phyloP scores from a whole-genome alignment of 2,113 vertebrate genomes.

The Aptenodytes forsteri region DNA sequence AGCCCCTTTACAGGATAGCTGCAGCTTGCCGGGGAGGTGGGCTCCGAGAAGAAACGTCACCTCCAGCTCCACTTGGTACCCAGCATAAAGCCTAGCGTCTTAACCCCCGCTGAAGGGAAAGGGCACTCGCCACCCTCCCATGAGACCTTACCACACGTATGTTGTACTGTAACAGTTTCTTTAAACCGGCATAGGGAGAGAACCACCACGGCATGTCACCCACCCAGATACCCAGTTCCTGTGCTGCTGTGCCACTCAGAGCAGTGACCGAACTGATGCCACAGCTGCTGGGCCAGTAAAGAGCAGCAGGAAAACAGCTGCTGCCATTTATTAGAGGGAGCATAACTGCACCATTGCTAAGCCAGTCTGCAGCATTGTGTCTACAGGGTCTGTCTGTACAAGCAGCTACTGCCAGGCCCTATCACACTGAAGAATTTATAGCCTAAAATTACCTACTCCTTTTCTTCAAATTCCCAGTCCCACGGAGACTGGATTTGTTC shows the following conservation, averaged over 20 bases:
- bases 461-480: not conserved
- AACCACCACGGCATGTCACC: not conserved
- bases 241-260: not conserved
- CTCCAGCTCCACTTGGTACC: not conserved
- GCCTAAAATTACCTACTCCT: not conserved
- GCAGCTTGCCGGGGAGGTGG: not conserved
- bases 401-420: not conserved
- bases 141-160: not conserved
- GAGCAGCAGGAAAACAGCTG: not conserved
- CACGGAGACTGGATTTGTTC: not conserved
- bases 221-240: not conserved
- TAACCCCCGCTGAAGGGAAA: not conserved
- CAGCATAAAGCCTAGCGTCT: not conserved
- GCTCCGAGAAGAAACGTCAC: not conserved
- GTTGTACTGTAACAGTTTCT: not conserved
- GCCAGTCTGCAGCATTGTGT: not conserved
- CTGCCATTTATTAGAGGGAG: not conserved
- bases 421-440: not conserved
- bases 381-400: not conserved
- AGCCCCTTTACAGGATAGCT: not conserved
- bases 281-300: not conserved
- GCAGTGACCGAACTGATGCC: not conserved
- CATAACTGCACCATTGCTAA: not conserved
- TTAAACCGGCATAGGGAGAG: not conserved
- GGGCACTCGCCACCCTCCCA: not conserved